Conservation (phyloP, 2,888 invertebrate genomes). For the Trichopria drosophilae region DNA sequence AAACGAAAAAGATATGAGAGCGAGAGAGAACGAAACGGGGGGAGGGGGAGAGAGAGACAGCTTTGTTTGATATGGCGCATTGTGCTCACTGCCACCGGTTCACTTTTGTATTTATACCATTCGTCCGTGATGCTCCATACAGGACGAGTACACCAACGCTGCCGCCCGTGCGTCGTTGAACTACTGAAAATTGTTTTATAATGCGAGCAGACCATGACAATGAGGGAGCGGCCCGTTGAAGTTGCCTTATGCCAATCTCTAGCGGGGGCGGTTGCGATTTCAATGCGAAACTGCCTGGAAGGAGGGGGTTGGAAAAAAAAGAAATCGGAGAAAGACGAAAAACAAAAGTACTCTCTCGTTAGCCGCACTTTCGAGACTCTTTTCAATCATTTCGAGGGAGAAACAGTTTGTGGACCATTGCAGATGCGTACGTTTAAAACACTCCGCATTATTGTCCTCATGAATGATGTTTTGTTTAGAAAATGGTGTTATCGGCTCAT, state of each 20-base stretch:
- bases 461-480: no score
- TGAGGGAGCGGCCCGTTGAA: slow-evolving; percentile 47
- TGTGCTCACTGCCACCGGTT: slow-evolving; percentile 56
- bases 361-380: slow-evolving; percentile 2
- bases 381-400: not conserved
- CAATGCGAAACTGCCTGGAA: slow-evolving; percentile 22
- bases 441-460: no score
- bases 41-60: slow-evolving; percentile 34
- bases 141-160: slow-evolving; percentile 15
- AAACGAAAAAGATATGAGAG: no score
- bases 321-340: no score
- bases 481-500: no score
- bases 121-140: slow-evolving; percentile 19
- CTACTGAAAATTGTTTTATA: slow-evolving; percentile 56
- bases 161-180: slow-evolving; percentile 32
- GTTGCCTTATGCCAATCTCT: slow-evolving; percentile 58
- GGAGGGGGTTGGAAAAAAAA: slow-evolving; percentile 11
- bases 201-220: slow-evolving; percentile 50
- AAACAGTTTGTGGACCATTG: slow-evolving; percentile 1
- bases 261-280: slow-evolving; percentile 51
- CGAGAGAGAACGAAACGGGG: slow-evolving; percentile 2
- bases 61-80: slow-evolving; percentile 58
- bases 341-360: slow-evolving; percentile 4
- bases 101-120: slow-evolving; percentile 40
- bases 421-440: not conserved